Percentiles rank a stretch among this genome's conserved stretches.
phyloP scores from a whole-genome alignment of 1,140 invertebrate species.

The Calliopsis andreniformis region DNA sequence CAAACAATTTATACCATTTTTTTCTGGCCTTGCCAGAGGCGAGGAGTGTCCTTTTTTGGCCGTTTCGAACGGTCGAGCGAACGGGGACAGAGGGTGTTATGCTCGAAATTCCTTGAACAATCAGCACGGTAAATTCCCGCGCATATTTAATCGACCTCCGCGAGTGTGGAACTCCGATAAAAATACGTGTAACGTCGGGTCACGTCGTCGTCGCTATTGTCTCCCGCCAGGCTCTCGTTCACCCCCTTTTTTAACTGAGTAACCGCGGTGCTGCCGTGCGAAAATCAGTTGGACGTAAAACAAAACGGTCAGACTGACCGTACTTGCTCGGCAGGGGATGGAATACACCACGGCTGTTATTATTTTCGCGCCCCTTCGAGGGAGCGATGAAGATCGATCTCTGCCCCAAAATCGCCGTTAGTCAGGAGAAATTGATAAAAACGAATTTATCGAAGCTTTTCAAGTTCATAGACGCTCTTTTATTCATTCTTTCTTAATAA shows the following conservation, averaged over 20 bases:
- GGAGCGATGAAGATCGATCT: slow-evolving; percentile 31
- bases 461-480: too few relatives aligned
- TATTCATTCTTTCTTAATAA: too few relatives aligned
- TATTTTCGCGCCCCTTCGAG: slow-evolving; percentile 25
- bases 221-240: neutral
- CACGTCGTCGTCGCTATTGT: neutral
- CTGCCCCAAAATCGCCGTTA: neutral
- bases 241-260: slow-evolving; percentile 5
- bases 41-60: neutral
- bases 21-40: neutral
- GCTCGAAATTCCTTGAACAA: slow-evolving; percentile 14
- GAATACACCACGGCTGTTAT: neutral
- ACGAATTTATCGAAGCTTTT: neutral
- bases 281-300: neutral
- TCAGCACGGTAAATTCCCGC: slow-evolving; percentile 18
- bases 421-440: slow-evolving; percentile 7
- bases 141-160: slow-evolving; percentile 18
- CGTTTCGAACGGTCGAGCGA: neutral
- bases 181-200: slow-evolving; percentile 17
- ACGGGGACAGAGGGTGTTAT: neutral
- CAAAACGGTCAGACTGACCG: slow-evolving; percentile 1
- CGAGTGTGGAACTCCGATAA: slow-evolving; percentile 21
- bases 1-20: slow-evolving; percentile 39
- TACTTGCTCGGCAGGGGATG: slow-evolving; percentile 10
- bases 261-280: neutral